A percentile compares a stretch with the other conserved stretches of the same genome.
Conservation (phyloP, 2,888 invertebrate genomes). For the Glyphotaelius pellucidus region DNA sequence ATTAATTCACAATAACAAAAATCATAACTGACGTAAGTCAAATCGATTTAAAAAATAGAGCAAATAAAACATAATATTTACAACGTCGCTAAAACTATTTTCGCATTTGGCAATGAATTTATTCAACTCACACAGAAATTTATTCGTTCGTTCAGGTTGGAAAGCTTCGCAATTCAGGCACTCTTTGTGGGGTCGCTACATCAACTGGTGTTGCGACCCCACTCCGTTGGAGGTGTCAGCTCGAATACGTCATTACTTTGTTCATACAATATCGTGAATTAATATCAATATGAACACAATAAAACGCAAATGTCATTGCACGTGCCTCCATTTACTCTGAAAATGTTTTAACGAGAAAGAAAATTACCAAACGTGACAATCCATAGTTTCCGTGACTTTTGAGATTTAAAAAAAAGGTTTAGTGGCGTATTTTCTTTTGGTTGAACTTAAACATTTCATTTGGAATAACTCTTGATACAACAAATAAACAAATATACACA, state of each 20-base stretch:
- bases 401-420: no score
- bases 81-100: no score
- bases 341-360: not conserved
- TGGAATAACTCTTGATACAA: no score
- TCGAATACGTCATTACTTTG: not conserved
- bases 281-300: not conserved
- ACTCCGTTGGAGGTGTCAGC: not conserved
- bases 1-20: no score
- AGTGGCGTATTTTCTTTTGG: no score
- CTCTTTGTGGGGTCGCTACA: not conserved
- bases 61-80: no score
- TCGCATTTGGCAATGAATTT: not conserved
- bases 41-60: no score
- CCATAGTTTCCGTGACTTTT: no score
- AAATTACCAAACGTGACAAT: not conserved
- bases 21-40: no score
- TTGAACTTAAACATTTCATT: no score
- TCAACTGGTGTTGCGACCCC: not conserved
- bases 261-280: not conserved
- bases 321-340: not conserved
- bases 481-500: no score
- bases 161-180: not conserved
- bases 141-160: not conserved
- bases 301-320: not conserved
- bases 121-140: not conserved